Conservation (phyloP, 1,140 invertebrate species). For the Formica exsecta region DNA sequence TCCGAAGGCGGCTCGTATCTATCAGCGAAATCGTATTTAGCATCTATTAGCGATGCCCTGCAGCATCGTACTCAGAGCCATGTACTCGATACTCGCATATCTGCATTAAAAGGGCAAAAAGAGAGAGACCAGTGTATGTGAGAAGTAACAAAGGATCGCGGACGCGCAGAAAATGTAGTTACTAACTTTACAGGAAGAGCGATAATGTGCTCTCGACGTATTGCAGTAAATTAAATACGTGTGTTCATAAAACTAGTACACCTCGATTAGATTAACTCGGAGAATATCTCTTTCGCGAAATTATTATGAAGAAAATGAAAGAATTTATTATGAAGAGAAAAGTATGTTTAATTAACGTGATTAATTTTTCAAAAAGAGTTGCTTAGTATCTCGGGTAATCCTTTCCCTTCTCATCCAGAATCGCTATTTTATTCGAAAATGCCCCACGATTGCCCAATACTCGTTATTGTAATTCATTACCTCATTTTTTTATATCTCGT, state of each 20-base stretch:
- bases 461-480: background rate
- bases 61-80: slow-evolving; percentile 17
- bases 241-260: slow-evolving; percentile 44
- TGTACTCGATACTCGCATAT: slow-evolving; percentile 15
- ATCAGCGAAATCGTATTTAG: slow-evolving; percentile 71
- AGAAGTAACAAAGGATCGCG: slow-evolving; percentile 50
- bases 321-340: slow-evolving; percentile 11
- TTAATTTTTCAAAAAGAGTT: slow-evolving; percentile 18
- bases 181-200: slow-evolving; percentile 35
- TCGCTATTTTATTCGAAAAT: too few species aligned
- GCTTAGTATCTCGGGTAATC: background rate
- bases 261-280: slow-evolving; percentile 11
- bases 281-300: background rate
- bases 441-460: too few species aligned
- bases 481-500: background rate
- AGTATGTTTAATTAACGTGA: slow-evolving; percentile 34
- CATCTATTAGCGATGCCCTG: slow-evolving; percentile 71
- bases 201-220: slow-evolving; percentile 40
- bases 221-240: slow-evolving; percentile 53
- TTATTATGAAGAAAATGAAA: slow-evolving; percentile 25
- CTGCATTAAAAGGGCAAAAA: slow-evolving; percentile 43
- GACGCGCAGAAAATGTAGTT: slow-evolving; percentile 46
- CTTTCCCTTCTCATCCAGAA: background rate
- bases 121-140: slow-evolving; percentile 25
- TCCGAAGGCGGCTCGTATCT: slow-evolving; percentile 67